Evolutionary conservation across 2,113 vertebrate genomes (phyloP), one percentile per base, ranked within the genome.

Genomic region (Asarcornis scutulata): DNA sequence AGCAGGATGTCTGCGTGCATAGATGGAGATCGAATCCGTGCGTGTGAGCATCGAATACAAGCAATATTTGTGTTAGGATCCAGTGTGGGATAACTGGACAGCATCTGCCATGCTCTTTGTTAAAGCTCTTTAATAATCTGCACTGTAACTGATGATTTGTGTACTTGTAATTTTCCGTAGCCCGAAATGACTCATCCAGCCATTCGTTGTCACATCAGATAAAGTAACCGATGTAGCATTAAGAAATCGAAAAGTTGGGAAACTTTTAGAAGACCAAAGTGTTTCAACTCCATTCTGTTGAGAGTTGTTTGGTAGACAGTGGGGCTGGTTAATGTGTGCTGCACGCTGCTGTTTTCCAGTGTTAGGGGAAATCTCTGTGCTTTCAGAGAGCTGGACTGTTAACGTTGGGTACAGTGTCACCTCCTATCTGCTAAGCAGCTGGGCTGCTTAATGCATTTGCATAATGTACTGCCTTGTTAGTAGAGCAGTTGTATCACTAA

Each of bases 321-420:
- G 77, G 90, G 59, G 7, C 53, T 83, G 76, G 55, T 14, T 50
- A 44, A 58, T 13, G 17, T 46, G 64, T 62, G 31, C 22, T 34
- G 23, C 46, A 34, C 26, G 31, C 31, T 22, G 22, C 12, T 59
- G 21, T 50, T 48, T n/a, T 72, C 34, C 18, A 27, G 5, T 3
- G 9, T 16, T 46, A 42, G 0, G 25, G 11, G 17, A 44, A 58
- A 86, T 9, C 13, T 71, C 13, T 48, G 9, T 0, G 0, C 23
- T 77, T 66, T 16, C 8, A 36, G 48, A 68, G 38, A 80, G 6
- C 9, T 52, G 52, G 63, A 11, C 17, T 36, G 31, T 66, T 69
- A 29, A 10, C 20, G 9, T 22, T 69, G 50, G 34, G 15, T 48
- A 86, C 86, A 71, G 46, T 20, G 48, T 82, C 31, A 16, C 27